These are phyloP conservation scores for Ammodytes marinus DNA, from an alignment of 2,113 vertebrate genomes.

Conservation along the genomic window DNA sequence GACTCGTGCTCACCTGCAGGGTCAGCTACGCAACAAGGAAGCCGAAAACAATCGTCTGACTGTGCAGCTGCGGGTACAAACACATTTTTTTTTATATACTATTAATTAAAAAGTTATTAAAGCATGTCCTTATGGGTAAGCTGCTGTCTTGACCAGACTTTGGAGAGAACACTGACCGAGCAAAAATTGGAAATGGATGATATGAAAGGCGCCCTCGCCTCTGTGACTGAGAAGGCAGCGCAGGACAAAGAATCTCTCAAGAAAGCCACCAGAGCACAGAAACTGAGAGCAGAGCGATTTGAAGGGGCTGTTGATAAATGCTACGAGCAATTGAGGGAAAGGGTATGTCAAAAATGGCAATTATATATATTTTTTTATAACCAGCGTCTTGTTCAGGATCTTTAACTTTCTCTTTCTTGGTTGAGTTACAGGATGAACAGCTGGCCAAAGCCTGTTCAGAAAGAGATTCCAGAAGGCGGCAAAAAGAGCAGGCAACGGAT, in stretches of 20 bases:
- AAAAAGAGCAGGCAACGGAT: conserved; percentile 81
- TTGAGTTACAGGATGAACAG: conserved; percentile 82
- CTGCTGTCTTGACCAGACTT: conserved; percentile 77
- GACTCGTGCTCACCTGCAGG: conserved; percentile 85
- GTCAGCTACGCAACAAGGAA: conserved; percentile 89
- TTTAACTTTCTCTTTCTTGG: background rate
- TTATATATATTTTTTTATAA: background rate
- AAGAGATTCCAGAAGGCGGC: conserved; percentile 82
- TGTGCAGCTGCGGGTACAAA: conserved; percentile 86
- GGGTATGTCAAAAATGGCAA: conserved; percentile 70
- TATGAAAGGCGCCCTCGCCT: conserved; percentile 75
- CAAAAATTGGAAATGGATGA: conserved; percentile 84
- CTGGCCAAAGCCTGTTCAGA: conserved; percentile 81
- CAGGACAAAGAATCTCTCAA: conserved; percentile 85
- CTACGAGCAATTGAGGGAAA: conserved; percentile 84
- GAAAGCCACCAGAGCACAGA: conserved; percentile 87
- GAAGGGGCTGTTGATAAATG: conserved; percentile 85
- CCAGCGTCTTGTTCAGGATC: background rate
- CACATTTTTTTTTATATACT: background rate
- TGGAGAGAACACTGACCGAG: conserved; percentile 84
- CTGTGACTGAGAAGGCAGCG: conserved; percentile 78
- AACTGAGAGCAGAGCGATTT: conserved; percentile 82
- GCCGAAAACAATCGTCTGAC: conserved; percentile 87
- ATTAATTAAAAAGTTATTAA: background rate
- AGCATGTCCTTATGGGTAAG: background rate